Base-by-base conservation (phyloP, 2,797 vertebrate genomes). In the Etheostoma perlongum region DNA sequence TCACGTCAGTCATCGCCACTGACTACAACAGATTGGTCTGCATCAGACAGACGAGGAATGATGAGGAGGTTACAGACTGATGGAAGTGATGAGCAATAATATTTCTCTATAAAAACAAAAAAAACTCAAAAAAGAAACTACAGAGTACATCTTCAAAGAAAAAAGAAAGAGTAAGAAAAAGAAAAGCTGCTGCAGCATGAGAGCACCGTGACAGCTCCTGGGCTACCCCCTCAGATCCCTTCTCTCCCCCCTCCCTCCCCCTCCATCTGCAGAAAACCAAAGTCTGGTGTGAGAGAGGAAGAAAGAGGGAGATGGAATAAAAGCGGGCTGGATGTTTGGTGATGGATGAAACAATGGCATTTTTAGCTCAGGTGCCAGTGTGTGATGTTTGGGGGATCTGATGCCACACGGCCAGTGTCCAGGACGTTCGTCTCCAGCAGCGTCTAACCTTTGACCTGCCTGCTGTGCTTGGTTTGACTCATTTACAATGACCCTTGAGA, bases 1-100 rank as follows among this genome's bases (percentile, higher is more conserved):
- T 95, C 95, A 95, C 88, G 95, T 97, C 97, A 97, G 96, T 95
- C 94, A 92, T 96, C 85, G 95, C 94, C 95, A 96, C 96, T 93
- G 97, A 97, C 96, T 96, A 97, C 96, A 97, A 97, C 96, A 96
- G 96, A 96, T 95, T 95, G 95, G 96, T 97, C 97, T 96, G 97
- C 94, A 92, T 96, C 96, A 96, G 95, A 96, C 96, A 96, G 94
- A 96, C 95, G 60, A 84, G 88, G 89, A 89, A 91, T 88, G 89
- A 91, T 83, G 85, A 86, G 79, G 85, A 86, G 84, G 96, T 96
- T 97, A 97, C 96, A 97, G 87, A 95, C 95, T 95, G 93, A 96
- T 96, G 95, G 96, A 96, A 96, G 95, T 95, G 96, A 97, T 96
- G 96, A 96, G 95, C 94, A 90, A 85, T 84, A 85, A 91, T 77